Evolutionary conservation across 2,888 invertebrate genomes (phyloP).

Genomic region (Xanthostigma xanthostigma): DNA sequence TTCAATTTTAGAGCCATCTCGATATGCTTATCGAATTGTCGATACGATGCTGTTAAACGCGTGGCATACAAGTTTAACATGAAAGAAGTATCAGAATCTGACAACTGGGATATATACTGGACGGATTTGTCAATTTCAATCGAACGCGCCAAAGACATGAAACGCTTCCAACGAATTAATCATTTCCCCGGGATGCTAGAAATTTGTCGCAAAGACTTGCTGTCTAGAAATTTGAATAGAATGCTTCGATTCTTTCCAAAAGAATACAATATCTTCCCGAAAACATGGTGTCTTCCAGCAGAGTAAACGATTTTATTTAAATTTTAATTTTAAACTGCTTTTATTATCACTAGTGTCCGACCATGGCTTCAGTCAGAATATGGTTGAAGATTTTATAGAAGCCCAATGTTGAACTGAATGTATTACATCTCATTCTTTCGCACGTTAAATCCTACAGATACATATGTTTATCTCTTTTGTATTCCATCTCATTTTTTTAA

Average conservation of each 20-base stretch:
- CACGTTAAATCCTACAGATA: too few species aligned
- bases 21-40: slow-evolving; percentile 54
- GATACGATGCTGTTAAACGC: slow-evolving; percentile 57
- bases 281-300: slow-evolving; percentile 86
- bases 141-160: slow-evolving; percentile 82
- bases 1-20: slow-evolving; percentile 24
- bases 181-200: slow-evolving; percentile 59
- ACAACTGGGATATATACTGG: slow-evolving; percentile 85
- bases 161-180: slow-evolving; percentile 80
- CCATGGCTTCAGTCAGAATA: too few species aligned
- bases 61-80: slow-evolving; percentile 56
- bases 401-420: too few species aligned
- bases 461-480: too few species aligned
- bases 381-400: too few species aligned
- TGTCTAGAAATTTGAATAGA: slow-evolving; percentile 77
- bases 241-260: slow-evolving; percentile 79
- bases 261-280: slow-evolving; percentile 85
- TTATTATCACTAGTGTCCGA: too few species aligned
- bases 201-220: slow-evolving; percentile 60
- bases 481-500: too few species aligned
- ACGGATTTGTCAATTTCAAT: slow-evolving; percentile 75
- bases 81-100: slow-evolving; percentile 62
- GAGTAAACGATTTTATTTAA: slow-evolving; percentile 44
- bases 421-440: too few species aligned
- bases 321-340: not conserved